A percentile compares a stretch with the other conserved stretches of the same genome.
These are phyloP conservation scores for Cylindroiulus punctatus DNA, from an alignment of 2,888 invertebrate genomes.

Conservation along the genomic window DNA sequence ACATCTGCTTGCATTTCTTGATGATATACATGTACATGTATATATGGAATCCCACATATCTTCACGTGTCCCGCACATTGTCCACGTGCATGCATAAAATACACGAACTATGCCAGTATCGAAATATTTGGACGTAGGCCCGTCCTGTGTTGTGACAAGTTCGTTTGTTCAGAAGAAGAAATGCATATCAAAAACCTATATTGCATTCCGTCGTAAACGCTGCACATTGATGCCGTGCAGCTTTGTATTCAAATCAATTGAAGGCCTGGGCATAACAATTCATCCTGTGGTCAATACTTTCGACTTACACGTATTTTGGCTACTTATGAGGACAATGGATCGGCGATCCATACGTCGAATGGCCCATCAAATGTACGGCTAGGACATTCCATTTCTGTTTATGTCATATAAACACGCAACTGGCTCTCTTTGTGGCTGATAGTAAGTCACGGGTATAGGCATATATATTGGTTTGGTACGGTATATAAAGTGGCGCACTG, in stretches of 20 bases:
- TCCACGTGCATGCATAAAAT: neutral
- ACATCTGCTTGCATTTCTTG: neutral
- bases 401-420: neutral
- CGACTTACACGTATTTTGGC: conserved; percentile 7
- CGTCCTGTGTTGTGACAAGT: neutral
- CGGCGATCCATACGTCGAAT: conserved; percentile 36
- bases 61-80: neutral
- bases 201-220: neutral
- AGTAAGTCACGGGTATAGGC: neutral
- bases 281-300: conserved; percentile 8
- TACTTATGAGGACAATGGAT: conserved; percentile 7
- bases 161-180: conserved; percentile 8
- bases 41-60: neutral
- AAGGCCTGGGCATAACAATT: neutral
- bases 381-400: conserved; percentile 35
- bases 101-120: neutral
- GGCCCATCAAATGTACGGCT: neutral
- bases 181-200: neutral
- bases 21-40: neutral
- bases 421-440: neutral
- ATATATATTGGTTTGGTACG: conserved; percentile 8
- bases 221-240: neutral
- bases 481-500: conserved; percentile 19
- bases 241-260: conserved; percentile 9
- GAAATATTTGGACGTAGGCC: neutral